These are phyloP conservation scores for Oopsacas minuta DNA, from an alignment of 37 sponge, comb jelly and placozoan species.

Conservation along the genomic window DNA sequence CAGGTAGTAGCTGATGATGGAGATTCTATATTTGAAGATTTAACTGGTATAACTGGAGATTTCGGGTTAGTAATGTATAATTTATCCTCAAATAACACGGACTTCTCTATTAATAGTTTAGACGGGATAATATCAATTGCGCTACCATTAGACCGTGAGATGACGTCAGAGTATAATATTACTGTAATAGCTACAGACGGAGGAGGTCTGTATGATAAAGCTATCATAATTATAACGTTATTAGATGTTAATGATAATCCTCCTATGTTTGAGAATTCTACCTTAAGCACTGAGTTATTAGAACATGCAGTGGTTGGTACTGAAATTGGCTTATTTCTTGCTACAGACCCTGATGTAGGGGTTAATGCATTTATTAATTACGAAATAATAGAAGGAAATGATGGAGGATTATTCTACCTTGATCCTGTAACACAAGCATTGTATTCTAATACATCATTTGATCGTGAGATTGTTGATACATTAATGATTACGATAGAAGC, in stretches of 20 bases:
- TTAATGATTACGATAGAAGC: not conserved
- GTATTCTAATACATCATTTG: not conserved
- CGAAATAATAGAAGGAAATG: slow-evolving; percentile 20
- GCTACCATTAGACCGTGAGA: not conserved
- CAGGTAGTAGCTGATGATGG: slow-evolving; percentile 6
- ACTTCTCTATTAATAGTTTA: not conserved
- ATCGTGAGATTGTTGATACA: not conserved
- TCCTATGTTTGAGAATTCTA: not conserved
- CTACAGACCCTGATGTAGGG: slow-evolving; percentile 18
- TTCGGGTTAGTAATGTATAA: not conserved
- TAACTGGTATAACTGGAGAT: not conserved
- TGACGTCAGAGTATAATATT: not conserved
- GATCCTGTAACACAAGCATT: not conserved
- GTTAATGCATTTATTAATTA: not conserved
- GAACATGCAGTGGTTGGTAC: not conserved
- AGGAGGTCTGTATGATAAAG: not conserved
- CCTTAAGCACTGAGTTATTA: not conserved
- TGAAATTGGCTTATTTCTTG: not conserved
- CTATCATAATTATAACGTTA: not conserved
- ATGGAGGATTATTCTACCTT: not conserved
- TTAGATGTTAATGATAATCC: not conserved
- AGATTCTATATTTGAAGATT: not conserved
- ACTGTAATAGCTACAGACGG: slow-evolving; percentile 18
- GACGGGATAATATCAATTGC: not conserved
- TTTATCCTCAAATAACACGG: not conserved